phyloP scores from a whole-genome alignment of 2,888 invertebrate species.

The Apodemia zela region DNA sequence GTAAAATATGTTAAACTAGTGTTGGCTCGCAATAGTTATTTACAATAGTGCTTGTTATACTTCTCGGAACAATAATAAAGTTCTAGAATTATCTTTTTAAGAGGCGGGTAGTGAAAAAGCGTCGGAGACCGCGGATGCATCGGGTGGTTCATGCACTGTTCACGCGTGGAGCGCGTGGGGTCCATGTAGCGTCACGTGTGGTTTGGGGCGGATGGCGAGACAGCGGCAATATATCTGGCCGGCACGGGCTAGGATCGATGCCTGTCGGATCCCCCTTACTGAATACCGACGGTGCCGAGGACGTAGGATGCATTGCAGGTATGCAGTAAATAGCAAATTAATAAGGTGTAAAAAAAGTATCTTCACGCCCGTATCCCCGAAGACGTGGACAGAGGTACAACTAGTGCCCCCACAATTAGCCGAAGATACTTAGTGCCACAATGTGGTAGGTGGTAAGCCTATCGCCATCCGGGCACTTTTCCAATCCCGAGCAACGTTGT shows the following conservation, averaged over 20 bases:
- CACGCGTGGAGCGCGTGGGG: constrained; percentile 90
- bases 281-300: constrained; percentile 76
- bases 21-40: no score
- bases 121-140: constrained; percentile 39
- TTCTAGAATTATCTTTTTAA: constrained; percentile 10
- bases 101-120: constrained; percentile 33
- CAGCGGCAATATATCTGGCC: constrained; percentile 79
- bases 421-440: no score
- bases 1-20: no score
- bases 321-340: constrained; percentile 10
- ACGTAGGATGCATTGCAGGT: constrained; percentile 70
- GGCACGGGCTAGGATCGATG: constrained; percentile 71
- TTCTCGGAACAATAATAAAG: no score
- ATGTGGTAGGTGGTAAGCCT: no score
- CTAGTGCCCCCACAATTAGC: no score
- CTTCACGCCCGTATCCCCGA: no score
- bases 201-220: constrained; percentile 84
- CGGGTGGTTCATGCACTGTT: constrained; percentile 82
- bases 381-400: no score
- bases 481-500: no score
- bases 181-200: constrained; percentile 89
- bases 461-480: no score
- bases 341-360: no score
- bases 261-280: constrained; percentile 82
- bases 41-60: no score